These are phyloP conservation scores for Halyomorpha halys DNA, from an alignment of 1,140 invertebrate genomes.

Conservation along the genomic window DNA sequence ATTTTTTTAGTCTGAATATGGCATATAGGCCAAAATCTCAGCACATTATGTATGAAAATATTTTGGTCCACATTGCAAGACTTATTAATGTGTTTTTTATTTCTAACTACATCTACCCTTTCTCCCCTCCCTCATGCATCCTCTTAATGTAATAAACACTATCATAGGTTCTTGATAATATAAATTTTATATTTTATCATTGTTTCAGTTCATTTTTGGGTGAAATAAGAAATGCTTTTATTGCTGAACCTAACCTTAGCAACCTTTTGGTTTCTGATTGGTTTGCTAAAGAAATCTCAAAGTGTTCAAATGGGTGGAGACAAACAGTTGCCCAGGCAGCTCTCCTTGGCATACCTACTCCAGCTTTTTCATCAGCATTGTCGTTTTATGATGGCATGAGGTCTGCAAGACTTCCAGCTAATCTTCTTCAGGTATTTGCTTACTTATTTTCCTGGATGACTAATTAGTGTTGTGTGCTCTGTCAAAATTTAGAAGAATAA, in stretches of 20 bases:
- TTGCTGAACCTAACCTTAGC: slow-evolving; percentile 76
- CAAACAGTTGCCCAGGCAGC: slow-evolving; percentile 43
- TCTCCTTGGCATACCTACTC: slow-evolving; percentile 77
- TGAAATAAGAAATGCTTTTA: slow-evolving; percentile 93
- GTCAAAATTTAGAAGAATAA: no score
- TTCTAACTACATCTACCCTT: no score
- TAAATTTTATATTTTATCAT: background rate
- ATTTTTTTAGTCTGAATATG: no score
- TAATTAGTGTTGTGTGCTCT: no score
- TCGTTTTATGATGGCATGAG: slow-evolving; percentile 97
- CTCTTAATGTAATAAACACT: no score
- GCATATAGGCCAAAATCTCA: no score
- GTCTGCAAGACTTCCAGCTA: slow-evolving; percentile 69
- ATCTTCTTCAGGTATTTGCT: slow-evolving; percentile 65
- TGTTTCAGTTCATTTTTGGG: slow-evolving; percentile 76
- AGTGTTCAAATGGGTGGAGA: slow-evolving; percentile 64
- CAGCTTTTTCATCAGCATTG: slow-evolving; percentile 83
- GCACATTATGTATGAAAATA: no score
- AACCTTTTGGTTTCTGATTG: slow-evolving; percentile 94
- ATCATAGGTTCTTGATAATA: no score
- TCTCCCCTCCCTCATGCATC: no score
- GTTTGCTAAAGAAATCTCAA: slow-evolving; percentile 75
- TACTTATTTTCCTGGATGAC: no score
- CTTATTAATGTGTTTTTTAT: no score
- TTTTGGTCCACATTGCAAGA: no score